Conservation (phyloP, 2,113 vertebrate genomes). For the Triplophysa tibetana region DNA sequence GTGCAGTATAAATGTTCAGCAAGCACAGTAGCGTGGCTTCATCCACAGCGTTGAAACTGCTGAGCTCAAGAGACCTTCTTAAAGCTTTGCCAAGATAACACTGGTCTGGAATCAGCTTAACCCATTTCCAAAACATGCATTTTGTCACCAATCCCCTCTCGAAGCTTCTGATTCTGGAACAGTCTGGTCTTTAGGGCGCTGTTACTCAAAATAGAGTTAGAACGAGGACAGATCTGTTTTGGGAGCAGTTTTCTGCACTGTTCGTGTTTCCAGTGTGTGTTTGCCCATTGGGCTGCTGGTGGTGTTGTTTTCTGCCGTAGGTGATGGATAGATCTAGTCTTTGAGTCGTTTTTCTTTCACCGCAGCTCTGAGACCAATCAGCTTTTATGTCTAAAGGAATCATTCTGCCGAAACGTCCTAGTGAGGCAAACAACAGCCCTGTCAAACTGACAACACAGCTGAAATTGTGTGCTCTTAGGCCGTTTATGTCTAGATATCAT, state of each 20-base stretch:
- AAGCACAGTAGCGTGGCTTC: too few relatives aligned
- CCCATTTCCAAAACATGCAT: too few relatives aligned
- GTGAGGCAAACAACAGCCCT: too few relatives aligned
- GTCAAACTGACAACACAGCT: slow-evolving; percentile 1
- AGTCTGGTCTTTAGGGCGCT: not conserved
- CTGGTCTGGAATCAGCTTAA: too few relatives aligned
- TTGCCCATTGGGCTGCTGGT: not conserved
- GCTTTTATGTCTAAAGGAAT: slow-evolving; percentile 70
- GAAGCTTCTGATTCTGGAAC: not conserved
- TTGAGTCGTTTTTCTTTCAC: slow-evolving; percentile 51
- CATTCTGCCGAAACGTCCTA: slow-evolving; percentile 34
- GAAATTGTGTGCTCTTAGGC: not conserved
- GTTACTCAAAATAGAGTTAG: too few relatives aligned
- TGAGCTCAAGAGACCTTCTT: too few relatives aligned
- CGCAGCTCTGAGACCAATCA: slow-evolving; percentile 71
- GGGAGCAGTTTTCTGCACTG: too few relatives aligned
- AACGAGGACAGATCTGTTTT: not conserved
- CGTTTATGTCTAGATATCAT: not conserved
- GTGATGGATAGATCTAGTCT: slow-evolving; percentile 41
- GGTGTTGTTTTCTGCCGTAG: not conserved
- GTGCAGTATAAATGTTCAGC: too few relatives aligned
- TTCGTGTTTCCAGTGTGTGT: not conserved
- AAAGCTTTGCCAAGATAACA: too few relatives aligned
- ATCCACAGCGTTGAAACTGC: too few relatives aligned
- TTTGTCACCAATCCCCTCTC: not conserved